Evolutionary conservation across 2,888 invertebrate species (phyloP), one percentile per base, ranked within the genome.

Genomic region (Loripinus fragilis): DNA sequence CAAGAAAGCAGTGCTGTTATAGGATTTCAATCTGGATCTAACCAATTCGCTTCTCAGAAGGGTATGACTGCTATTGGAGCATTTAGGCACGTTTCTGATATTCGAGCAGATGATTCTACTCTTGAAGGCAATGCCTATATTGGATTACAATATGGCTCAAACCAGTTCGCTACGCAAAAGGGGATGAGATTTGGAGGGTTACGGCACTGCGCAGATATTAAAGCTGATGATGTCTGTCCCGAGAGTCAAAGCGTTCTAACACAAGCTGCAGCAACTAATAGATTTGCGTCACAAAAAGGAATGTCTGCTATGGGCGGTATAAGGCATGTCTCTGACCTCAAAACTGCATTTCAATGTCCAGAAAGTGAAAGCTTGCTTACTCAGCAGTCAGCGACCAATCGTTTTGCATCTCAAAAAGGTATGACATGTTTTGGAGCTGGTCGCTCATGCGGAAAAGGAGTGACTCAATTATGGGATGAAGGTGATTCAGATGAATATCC

Each of bases 181-280:
- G 93, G 93, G 5, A 93, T 93, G 93, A 90, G 91, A 35, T 90
- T 92, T 78, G 93, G 93, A 25, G 86, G 89, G 17, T 88, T 87
- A 5, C 85, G 93, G 35, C 92, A 93, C 77, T 90, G 90, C 25
- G 87, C 91, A 38, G 92, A 93, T 78, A 86, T 92, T 7, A 91
- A 92, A 80, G 88, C 91, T 35, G 93, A 93, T 67, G 91, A 91
- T 42, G 83, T 89, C 69, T 74, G 76, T 23, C 86, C 87, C 35
- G 92, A 89, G 35, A 91, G 92, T 74, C 87, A 89, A 15, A 81
- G 83, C 25, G 76, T 87, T 5, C 87, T 93, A 42, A 87, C 91
- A 52, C 88, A 92, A 17, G 91, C 92, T 80, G 82, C 90, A 25
- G 93, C 91, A n/a, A 89, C 88, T 68, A 93, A 92, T 84, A 89